Evolutionary conservation across 2,113 vertebrate species (phyloP).

Genomic region (cattle (Bos taurus)): DNA sequence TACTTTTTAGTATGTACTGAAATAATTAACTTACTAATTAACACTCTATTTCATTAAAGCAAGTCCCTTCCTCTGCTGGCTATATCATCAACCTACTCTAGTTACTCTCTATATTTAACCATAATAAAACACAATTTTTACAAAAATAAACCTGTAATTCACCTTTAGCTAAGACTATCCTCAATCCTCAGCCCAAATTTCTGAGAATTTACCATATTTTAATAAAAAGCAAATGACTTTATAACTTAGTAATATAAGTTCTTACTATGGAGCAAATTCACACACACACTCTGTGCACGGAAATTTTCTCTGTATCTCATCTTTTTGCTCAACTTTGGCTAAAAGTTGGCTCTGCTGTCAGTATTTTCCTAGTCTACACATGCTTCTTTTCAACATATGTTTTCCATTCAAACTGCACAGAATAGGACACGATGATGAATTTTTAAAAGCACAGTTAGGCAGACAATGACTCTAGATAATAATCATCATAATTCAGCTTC

Average conservation of each 20-base stretch:
- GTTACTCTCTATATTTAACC: background rate
- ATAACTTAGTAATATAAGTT: background rate
- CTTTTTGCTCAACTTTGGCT: background rate
- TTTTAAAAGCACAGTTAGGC: slow-evolving; percentile 10
- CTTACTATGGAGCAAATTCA: background rate
- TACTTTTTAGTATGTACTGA: background rate
- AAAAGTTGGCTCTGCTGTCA: background rate
- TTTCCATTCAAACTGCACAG: slow-evolving; percentile 2
- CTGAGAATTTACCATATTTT: background rate
- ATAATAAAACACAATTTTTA: slow-evolving; percentile 2
- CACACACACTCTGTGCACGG: background rate
- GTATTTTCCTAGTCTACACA: background rate
- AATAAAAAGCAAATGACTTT: slow-evolving; percentile 37
- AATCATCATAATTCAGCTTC: background rate
- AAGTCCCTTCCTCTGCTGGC: background rate
- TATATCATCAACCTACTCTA: background rate
- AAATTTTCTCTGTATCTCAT: background rate
- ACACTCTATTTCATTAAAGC: background rate
- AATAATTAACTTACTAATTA: background rate
- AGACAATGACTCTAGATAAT: background rate
- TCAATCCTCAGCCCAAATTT: background rate
- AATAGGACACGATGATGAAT: background rate
- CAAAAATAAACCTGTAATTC: background rate
- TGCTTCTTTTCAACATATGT: background rate
- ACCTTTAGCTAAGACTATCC: background rate